Conservation (phyloP, 2,888 invertebrate genomes). For the Blera fallax region DNA sequence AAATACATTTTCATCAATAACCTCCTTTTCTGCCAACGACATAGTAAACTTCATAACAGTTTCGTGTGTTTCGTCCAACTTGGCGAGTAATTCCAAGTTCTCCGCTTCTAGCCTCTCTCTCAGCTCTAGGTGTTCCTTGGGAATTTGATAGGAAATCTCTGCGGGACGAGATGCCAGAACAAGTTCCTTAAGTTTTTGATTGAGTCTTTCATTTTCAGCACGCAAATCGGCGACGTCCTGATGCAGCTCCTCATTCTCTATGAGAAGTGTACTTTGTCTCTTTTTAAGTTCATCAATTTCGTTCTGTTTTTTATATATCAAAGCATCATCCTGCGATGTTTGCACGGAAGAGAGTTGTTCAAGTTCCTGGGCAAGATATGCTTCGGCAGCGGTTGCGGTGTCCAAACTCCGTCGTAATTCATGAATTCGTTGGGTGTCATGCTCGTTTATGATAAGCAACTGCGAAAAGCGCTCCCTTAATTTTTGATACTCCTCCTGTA, state of each 20-base stretch:
- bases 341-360: conserved; percentile 75
- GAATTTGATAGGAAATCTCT: conserved; percentile 40
- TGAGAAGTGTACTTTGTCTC: conserved; percentile 67
- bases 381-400: conserved; percentile 78
- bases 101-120: conserved; percentile 76
- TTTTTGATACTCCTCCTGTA: conserved; percentile 79
- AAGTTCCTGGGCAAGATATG: conserved; percentile 78
- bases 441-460: conserved; percentile 75
- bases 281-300: conserved; percentile 74
- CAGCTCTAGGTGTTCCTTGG: conserved; percentile 69
- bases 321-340: conserved; percentile 46
- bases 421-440: conserved; percentile 79
- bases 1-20: conserved; percentile 43
- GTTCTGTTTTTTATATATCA: conserved; percentile 44
- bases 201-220: conserved; percentile 32
- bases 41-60: conserved; percentile 75
- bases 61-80: conserved; percentile 77
- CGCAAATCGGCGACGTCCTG: conserved; percentile 72
- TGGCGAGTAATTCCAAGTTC: conserved; percentile 78
- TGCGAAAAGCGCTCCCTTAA: conserved; percentile 76
- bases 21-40: conserved; percentile 78
- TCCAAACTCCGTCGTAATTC: conserved; percentile 79
- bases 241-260: conserved; percentile 73
- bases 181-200: conserved; percentile 50
- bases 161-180: conserved; percentile 9